Percentiles rank a stretch among this genome's conserved stretches.
Conservation (phyloP, 2,113 vertebrate genomes). For the Polypterus senegalus region DNA sequence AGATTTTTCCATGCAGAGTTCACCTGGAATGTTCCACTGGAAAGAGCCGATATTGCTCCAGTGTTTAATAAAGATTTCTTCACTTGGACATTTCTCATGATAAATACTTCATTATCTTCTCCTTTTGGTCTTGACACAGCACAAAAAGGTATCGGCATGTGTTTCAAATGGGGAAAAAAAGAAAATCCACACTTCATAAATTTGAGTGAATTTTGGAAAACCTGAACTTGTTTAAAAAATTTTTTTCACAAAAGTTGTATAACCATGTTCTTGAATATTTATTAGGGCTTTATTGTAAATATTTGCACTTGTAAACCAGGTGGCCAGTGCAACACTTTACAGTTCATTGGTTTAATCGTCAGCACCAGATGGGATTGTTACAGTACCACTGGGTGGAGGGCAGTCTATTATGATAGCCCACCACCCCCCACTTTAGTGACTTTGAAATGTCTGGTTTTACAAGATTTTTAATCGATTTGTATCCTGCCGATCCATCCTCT, state of each 20-base stretch:
- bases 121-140: constrained; percentile 12
- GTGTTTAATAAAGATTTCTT: constrained; percentile 39
- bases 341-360: too few species aligned
- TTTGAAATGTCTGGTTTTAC: too few species aligned
- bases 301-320: too few species aligned
- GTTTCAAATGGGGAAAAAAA: not conserved
- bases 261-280: not conserved
- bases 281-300: not conserved
- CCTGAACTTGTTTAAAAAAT: not conserved
- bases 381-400: too few species aligned
- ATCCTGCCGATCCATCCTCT: too few species aligned
- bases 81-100: constrained; percentile 29
- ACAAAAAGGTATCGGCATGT: too few species aligned
- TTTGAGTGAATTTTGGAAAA: constrained; percentile 4
- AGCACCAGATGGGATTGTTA: too few species aligned
- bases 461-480: too few species aligned
- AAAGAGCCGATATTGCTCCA: constrained; percentile 19
- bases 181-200: constrained; percentile 4
- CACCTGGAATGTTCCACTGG: constrained; percentile 15
- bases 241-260: not conserved
- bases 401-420: too few species aligned
- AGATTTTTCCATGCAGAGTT: constrained; percentile 28
- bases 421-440: too few species aligned
- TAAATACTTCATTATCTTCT: constrained; percentile 29
- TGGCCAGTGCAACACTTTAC: too few species aligned